Conservation (phyloP, 2,888 invertebrate species). For the Atethmia centrago region DNA sequence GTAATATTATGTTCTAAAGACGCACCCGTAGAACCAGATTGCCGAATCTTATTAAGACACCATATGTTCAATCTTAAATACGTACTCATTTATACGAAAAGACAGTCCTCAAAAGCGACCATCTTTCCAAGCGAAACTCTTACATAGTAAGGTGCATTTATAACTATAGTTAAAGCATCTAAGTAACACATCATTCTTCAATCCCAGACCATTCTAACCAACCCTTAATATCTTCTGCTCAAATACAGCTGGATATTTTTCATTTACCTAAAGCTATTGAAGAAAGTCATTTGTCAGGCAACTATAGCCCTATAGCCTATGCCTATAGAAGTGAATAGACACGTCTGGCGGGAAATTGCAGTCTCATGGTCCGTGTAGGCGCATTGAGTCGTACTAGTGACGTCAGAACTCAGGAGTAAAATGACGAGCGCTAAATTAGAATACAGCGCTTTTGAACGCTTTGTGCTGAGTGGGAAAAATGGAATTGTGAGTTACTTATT, state of each 20-base stretch:
- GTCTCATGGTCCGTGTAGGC: conserved; percentile 67
- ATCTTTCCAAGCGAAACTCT: neutral
- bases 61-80: neutral
- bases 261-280: conserved; percentile 37
- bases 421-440: conserved; percentile 53
- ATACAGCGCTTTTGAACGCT: conserved; percentile 30
- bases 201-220: neutral
- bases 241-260: conserved; percentile 30
- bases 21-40: neutral
- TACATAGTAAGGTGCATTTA: neutral
- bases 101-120: neutral
- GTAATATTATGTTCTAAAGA: neutral
- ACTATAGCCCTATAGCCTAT: conserved; percentile 4
- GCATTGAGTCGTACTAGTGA: conserved; percentile 67
- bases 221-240: conserved; percentile 7
- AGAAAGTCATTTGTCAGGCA: conserved; percentile 57
- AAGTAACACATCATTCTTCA: neutral
- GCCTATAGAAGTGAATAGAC: conserved; percentile 65
- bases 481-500: neutral
- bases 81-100: neutral
- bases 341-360: conserved; percentile 75
- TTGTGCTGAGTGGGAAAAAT: conserved; percentile 29
- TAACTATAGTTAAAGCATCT: neutral
- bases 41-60: neutral
- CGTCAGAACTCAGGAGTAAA: conserved; percentile 46